Evolutionary conservation across 2,888 invertebrate species (phyloP), one percentile per base, ranked within the genome.

Genomic region (Eutolmus rufibarbis): DNA sequence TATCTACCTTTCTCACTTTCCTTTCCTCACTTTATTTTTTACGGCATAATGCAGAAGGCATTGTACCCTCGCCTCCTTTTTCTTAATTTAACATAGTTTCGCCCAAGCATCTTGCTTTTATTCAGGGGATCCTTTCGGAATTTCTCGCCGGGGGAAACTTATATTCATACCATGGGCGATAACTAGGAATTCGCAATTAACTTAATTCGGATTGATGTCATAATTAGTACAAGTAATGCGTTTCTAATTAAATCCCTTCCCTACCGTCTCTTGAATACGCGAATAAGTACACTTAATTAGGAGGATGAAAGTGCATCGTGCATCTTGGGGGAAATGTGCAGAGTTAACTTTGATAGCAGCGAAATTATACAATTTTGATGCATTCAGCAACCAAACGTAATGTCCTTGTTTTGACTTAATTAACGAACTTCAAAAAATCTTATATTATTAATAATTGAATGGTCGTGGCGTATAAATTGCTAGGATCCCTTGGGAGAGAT

Each of bases 171-270:
- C 81, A 23, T 46, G 51, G 56, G 81, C 23, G 81, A 81, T 81
- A 51, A 81, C 81, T 81, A 81, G 81, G 84, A 74, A 87, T 46
- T 87, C 51, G 56, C 82, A 87, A 87, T 87, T 87, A 87, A 87
- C 46, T 87, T 87, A 87, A 87, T 82, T 87, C 87, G 74, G 82
- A 87, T 87, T 87, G 87, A 87, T 82, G 82, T 87, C 87, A 82
- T 87, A 87, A 87, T 87, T 87, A 76, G 82, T 74, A 87, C 87
- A 87, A 81, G 74, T 87, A 87, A 87, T 74, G 87, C 87, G 82
- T 87, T 87, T 87, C 87, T 87, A 87, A 87, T 82, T 87, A 87
- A 87, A 82, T 66, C 81, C 66, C 46, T 81, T 87, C 81, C 81
- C 81, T 12, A n/a, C 81, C 81, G 56, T 46, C 56, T 81, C 51